These are phyloP conservation scores for Cantharis flavilabris DNA, from an alignment of 2,888 invertebrate genomes.

Conservation along the genomic window DNA sequence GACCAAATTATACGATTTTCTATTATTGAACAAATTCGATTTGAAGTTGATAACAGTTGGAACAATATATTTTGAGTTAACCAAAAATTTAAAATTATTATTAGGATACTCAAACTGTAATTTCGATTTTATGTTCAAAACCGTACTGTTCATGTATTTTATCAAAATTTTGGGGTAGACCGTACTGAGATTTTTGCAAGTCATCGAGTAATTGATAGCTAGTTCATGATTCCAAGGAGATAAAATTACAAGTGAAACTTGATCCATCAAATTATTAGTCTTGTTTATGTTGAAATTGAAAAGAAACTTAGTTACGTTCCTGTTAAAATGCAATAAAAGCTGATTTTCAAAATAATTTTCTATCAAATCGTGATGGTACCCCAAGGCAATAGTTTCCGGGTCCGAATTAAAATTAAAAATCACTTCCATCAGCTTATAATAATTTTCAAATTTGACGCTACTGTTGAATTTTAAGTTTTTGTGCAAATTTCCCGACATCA, in stretches of 20 bases:
- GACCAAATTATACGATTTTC: neutral
- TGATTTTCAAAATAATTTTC: neutral
- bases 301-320: neutral
- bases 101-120: neutral
- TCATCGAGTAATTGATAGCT: conserved; percentile 8
- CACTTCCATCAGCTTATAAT: conserved; percentile 1
- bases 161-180: neutral
- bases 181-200: neutral
- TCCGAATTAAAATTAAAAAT: conserved; percentile 6
- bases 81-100: neutral
- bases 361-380: conserved; percentile 12
- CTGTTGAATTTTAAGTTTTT: conserved; percentile 17
- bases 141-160: neutral
- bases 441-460: conserved; percentile 4
- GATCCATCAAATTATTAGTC: neutral
- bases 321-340: neutral
- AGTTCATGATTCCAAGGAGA: conserved; percentile 14
- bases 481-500: conserved; percentile 5
- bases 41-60: neutral
- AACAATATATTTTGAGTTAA: neutral
- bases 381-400: neutral
- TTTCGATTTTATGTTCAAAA: neutral
- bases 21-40: neutral
- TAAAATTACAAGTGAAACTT: neutral
- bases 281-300: conserved; percentile 3